Evolutionary conservation across 1,140 invertebrate genomes (phyloP).

Genomic region (Diplogasteroides magnus): DNA sequence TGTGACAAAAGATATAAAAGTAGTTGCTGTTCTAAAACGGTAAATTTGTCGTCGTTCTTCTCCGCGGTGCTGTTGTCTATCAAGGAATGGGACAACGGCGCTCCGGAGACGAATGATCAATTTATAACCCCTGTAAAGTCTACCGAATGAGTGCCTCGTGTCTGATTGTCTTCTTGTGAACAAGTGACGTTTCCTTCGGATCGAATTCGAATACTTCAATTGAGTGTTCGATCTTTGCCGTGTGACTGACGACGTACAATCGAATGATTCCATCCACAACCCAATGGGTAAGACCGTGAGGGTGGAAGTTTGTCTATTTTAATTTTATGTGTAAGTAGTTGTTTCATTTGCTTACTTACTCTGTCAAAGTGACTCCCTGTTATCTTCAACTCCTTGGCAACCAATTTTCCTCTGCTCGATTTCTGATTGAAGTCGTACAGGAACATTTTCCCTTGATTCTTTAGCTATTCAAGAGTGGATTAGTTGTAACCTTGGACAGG

Average conservation of each 20-base stretch:
- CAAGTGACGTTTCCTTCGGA: conserved; percentile 1
- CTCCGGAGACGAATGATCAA: not conserved
- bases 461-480: not conserved
- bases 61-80: not conserved
- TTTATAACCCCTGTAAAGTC: not conserved
- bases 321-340: not conserved
- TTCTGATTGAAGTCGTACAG: conserved; percentile 15
- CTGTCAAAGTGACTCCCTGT: not conserved
- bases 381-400: not conserved
- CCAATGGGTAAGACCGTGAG: conserved; percentile 24
- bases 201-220: conserved; percentile 20
- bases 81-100: not conserved
- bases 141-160: not conserved
- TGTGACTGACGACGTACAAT: conserved; percentile 1
- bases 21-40: too few species aligned
- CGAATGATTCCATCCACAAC: not conserved
- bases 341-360: not conserved
- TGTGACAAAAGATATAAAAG: too few species aligned
- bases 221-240: conserved; percentile 8
- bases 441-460: conserved; percentile 8
- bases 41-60: not conserved
- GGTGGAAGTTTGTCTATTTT: conserved; percentile 11
- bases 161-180: conserved; percentile 10
- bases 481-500: not conserved
- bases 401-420: not conserved